A percentile compares a stretch with the other conserved stretches of the same genome.
phyloP scores from a whole-genome alignment of 1,140 invertebrate genomes.

The Arctopsyche grandis region DNA sequence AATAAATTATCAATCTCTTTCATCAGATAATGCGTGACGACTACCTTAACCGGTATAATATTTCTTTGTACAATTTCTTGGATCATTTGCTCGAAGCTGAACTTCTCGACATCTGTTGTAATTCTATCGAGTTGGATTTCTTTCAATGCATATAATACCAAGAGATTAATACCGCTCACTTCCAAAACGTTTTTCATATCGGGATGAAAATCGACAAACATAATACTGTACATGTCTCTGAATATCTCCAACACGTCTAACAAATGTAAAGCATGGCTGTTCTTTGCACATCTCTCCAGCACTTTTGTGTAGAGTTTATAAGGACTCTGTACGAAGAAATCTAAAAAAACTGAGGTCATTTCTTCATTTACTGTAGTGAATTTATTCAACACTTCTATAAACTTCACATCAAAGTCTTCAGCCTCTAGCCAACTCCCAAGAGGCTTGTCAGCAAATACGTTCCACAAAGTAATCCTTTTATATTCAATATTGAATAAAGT shows the following conservation, averaged over 20 bases:
- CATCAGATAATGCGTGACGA: conserved; percentile 39
- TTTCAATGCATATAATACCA: conserved; percentile 38
- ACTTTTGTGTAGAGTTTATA: conserved; percentile 37
- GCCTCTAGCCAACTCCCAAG: conserved; percentile 41
- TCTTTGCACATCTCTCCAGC: conserved; percentile 31
- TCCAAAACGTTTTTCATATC: neutral
- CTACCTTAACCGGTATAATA: conserved; percentile 26
- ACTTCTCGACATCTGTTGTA: conserved; percentile 21
- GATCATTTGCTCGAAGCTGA: conserved; percentile 43
- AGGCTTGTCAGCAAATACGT: conserved; percentile 22
- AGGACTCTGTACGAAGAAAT: conserved; percentile 47
- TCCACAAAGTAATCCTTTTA: conserved; percentile 26
- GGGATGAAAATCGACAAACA: neutral
- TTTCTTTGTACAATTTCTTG: conserved; percentile 39
- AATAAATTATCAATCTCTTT: conserved; percentile 29
- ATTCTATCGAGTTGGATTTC: conserved; percentile 24
- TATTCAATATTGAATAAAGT: neutral
- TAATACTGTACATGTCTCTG: conserved; percentile 37
- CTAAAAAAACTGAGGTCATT: conserved; percentile 31
- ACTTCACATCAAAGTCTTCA: conserved; percentile 38
- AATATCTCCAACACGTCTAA: conserved; percentile 34
- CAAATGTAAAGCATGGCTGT: conserved; percentile 31
- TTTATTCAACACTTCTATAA: conserved; percentile 48
- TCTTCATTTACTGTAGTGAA: conserved; percentile 37
- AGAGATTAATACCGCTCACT: conserved; percentile 14